These are phyloP conservation scores for Pterostichus niger DNA, from an alignment of 2,888 invertebrate species.

Conservation along the genomic window DNA sequence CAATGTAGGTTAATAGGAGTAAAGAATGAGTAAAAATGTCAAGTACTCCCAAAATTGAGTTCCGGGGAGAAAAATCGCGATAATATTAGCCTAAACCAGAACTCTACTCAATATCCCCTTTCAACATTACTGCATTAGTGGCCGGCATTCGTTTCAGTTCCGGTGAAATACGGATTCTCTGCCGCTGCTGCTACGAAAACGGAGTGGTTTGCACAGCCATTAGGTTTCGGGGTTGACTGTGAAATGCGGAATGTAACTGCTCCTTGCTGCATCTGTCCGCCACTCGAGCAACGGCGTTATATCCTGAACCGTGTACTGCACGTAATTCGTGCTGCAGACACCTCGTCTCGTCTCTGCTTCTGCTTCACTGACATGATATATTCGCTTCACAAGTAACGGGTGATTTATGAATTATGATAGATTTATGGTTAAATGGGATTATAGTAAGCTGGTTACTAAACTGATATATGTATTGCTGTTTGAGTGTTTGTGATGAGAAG, in stretches of 20 bases:
- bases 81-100: constrained; percentile 15
- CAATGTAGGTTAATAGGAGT: not conserved
- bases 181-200: not conserved
- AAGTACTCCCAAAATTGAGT: not conserved
- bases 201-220: constrained; percentile 15
- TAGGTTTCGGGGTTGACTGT: constrained; percentile 9
- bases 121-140: constrained; percentile 8
- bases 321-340: not conserved
- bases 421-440: constrained; percentile 45
- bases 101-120: constrained; percentile 11
- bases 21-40: not conserved
- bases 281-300: not conserved
- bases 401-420: constrained; percentile 57
- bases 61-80: not conserved
- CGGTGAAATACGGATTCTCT: constrained; percentile 15
- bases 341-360: constrained; percentile 8
- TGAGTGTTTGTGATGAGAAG: constrained; percentile 15
- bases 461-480: constrained; percentile 29
- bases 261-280: not conserved
- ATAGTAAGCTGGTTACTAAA: constrained; percentile 33
- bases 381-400: constrained; percentile 2
- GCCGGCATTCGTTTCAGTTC: constrained; percentile 2
- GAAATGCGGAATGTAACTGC: constrained; percentile 2
- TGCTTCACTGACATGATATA: constrained; percentile 13
- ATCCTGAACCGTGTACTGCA: not conserved